Base-by-base conservation (phyloP, 2,797 vertebrate genomes). In the Lemur catta region DNA sequence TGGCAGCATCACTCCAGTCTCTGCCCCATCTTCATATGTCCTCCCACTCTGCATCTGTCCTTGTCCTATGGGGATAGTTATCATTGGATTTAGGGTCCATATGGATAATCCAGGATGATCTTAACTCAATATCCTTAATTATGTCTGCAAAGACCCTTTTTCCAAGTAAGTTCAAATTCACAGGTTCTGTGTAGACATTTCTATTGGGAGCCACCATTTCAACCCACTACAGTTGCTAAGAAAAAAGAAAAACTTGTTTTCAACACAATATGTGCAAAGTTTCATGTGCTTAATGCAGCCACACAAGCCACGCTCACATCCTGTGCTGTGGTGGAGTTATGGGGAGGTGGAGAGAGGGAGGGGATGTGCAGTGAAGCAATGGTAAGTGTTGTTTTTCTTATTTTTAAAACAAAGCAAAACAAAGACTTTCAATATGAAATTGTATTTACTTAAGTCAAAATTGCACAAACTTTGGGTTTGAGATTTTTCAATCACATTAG, bases 1-100 rank as follows among this genome's bases (percentile, higher is more conserved):
- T 13, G 35, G 17, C n/a, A 61, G 0, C 2, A 4, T 13, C 8
- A 6, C 4, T 14, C 2, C 26, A 4, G 7, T 26, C 13, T 35
- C n/a, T 28, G 30, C 13, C 24, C 30, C 3, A 6, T 8, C 10
- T 26, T 33, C 33, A 35, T 0, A 0, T 6, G 14, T 22, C 6
- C 75, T 57, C 9, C 33, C 6, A 0, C 11, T 41, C 6, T 35
- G 24, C 3, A 14, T 43, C 33, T 50, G 11, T 15, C 17, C 63
- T 22, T 55, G 13, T 18, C 48, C 26, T 59, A 20, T 7, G 84
- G 89, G 48, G n/a, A 20, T 28, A 88, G 26, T 2, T 28, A 52
- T 28, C 30, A 6, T 14, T 43, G 43, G 55, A 38, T 61, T 80
- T 48, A 48, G 20, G 22, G 11, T 41, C 46, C 7, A 43, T 63